phyloP scores from a whole-genome alignment of 2,797 vertebrate species.

The Malacoraja senta region DNA sequence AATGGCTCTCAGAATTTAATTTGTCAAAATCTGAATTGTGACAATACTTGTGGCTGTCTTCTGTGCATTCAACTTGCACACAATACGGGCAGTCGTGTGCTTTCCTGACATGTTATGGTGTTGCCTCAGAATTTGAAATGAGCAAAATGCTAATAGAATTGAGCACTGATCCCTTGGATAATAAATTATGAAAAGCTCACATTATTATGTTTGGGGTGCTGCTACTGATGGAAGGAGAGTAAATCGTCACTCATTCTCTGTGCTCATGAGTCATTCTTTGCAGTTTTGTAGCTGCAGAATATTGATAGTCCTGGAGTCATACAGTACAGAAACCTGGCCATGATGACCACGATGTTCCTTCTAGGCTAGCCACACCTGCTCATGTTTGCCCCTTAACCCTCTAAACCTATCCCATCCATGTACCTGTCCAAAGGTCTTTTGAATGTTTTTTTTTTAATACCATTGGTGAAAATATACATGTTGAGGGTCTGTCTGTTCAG shows the following conservation, averaged over 20 bases:
- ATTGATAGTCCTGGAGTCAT: background rate
- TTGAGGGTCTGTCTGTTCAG: background rate
- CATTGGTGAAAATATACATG: too few relatives aligned
- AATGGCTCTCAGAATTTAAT: background rate
- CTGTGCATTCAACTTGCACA: background rate
- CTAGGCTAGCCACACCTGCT: too few relatives aligned
- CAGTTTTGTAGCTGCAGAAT: background rate
- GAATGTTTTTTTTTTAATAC: too few relatives aligned
- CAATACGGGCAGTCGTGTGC: background rate
- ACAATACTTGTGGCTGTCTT: background rate
- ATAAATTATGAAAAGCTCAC: background rate
- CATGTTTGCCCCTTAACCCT: too few relatives aligned
- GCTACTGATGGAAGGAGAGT: background rate
- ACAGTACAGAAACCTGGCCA: too few relatives aligned
- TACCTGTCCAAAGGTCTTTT: too few relatives aligned
- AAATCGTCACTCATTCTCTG: background rate
- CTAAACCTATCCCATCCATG: too few relatives aligned
- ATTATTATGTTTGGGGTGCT: background rate
- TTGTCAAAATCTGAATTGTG: background rate
- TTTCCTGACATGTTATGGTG: background rate
- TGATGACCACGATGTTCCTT: too few relatives aligned
- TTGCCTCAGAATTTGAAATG: background rate
- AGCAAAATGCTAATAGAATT: background rate
- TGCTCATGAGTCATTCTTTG: too few relatives aligned
- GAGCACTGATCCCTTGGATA: background rate